phyloP scores from a whole-genome alignment of 2,113 vertebrate genomes.

The Pseudorasbora parva region DNA sequence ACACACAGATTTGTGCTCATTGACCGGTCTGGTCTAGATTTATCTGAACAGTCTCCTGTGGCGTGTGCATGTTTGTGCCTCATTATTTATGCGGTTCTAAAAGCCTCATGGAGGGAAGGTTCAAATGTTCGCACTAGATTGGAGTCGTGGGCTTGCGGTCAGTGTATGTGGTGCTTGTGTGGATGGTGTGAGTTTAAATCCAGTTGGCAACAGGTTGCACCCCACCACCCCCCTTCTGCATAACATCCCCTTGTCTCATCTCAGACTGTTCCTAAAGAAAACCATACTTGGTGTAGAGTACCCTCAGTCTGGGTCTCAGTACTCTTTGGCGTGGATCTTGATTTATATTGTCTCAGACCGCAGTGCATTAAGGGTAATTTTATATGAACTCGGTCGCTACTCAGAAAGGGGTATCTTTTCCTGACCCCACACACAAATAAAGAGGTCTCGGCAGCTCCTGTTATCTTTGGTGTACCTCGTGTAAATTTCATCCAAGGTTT shows the following conservation, averaged over 20 bases:
- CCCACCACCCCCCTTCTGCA: neutral
- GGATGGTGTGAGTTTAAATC: neutral
- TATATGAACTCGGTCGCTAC: neutral
- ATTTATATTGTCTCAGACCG: neutral
- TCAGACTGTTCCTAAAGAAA: neutral
- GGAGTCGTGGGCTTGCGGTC: neutral
- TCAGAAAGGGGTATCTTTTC: neutral
- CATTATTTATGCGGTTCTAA: conserved; percentile 19
- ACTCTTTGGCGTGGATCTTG: neutral
- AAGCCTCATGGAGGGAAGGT: neutral
- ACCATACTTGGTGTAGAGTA: neutral
- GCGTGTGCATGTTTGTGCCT: conserved; percentile 17
- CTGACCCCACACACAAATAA: neutral
- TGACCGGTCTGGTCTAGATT: conserved; percentile 48
- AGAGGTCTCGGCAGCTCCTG: neutral
- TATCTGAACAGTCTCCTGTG: conserved; percentile 46
- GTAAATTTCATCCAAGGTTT: neutral
- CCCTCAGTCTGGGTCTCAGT: neutral
- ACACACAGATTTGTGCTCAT: conserved; percentile 46
- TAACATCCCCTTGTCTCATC: neutral
- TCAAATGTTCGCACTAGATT: neutral
- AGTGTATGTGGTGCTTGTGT: neutral
- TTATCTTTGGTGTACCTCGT: neutral
- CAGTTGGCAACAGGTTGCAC: neutral
- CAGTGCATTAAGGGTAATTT: neutral